phyloP scores from a whole-genome alignment of 2,888 invertebrate genomes.

The Criorhina ranunculi region DNA sequence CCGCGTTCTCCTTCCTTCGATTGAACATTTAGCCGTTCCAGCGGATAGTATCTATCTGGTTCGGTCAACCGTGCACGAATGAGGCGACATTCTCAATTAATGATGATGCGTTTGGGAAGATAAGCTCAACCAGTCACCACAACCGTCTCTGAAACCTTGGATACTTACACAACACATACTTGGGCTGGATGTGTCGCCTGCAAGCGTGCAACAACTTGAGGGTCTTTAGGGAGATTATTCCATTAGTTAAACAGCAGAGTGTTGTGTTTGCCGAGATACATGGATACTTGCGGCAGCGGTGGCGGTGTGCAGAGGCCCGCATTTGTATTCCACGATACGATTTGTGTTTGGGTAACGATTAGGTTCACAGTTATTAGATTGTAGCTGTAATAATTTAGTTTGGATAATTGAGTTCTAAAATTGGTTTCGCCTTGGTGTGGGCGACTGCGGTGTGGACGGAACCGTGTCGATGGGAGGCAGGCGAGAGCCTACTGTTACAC shows the following conservation, averaged over 20 bases:
- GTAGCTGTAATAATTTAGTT: constrained; percentile 76
- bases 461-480: background rate
- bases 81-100: constrained; percentile 76
- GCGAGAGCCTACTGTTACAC: constrained; percentile 39
- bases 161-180: too few relatives aligned
- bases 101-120: constrained; percentile 74
- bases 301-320: constrained; percentile 32
- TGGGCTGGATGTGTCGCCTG: constrained; percentile 62
- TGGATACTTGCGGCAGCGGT: constrained; percentile 55
- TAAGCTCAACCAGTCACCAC: constrained; percentile 73
- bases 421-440: constrained; percentile 35
- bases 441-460: constrained; percentile 1
- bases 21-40: constrained; percentile 55
- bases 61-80: constrained; percentile 72
- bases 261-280: constrained; percentile 68
- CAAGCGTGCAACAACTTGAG: constrained; percentile 61
- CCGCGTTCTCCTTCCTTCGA: constrained; percentile 56
- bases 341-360: constrained; percentile 76
- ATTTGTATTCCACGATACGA: constrained; percentile 61
- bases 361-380: constrained; percentile 77
- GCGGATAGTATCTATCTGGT: constrained; percentile 70
- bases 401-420: constrained; percentile 76
- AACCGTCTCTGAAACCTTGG: constrained; percentile 2
- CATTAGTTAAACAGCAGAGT: constrained; percentile 70
- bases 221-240: constrained; percentile 76